Percentiles rank a stretch among this genome's conserved stretches.
phyloP scores from a whole-genome alignment of 2,797 vertebrate genomes.

The Aselliscus stoliczkanus region DNA sequence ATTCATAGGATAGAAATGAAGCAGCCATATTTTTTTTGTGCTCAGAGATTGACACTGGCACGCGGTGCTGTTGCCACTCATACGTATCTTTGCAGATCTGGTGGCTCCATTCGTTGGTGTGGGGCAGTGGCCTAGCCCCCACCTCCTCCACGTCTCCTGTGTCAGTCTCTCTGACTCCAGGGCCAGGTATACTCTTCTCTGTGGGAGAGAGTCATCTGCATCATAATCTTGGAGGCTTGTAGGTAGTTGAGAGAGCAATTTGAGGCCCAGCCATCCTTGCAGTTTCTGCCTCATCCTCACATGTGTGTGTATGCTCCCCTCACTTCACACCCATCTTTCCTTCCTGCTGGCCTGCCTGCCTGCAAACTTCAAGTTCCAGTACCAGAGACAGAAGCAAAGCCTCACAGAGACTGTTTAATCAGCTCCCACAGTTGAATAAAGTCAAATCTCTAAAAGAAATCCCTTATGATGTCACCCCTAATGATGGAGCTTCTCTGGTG shows the following conservation, averaged over 20 bases:
- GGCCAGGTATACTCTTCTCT: neutral
- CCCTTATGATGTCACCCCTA: neutral
- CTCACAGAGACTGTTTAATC: neutral
- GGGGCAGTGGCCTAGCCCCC: neutral
- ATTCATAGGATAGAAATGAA: neutral
- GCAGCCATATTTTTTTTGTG: neutral
- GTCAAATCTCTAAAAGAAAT: neutral
- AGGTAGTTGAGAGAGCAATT: neutral
- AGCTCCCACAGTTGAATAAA: neutral
- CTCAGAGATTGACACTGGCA: neutral
- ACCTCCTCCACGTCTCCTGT: neutral
- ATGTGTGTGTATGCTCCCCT: neutral
- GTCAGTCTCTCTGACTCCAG: neutral
- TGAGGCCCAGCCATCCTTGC: neutral
- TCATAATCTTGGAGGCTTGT: neutral
- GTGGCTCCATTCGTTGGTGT: neutral
- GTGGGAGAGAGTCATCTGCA: neutral
- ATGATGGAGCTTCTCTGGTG: neutral
- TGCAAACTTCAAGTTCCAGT: neutral
- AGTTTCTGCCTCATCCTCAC: neutral
- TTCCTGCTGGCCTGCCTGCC: neutral
- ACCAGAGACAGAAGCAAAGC: neutral
- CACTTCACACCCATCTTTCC: neutral
- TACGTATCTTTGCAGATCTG: neutral
- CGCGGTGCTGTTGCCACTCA: neutral